Percentiles rank a stretch among this genome's conserved stretches.
Evolutionary conservation across 2,888 invertebrate genomes (phyloP).

Genomic region (Tupiocoris notatus): DNA sequence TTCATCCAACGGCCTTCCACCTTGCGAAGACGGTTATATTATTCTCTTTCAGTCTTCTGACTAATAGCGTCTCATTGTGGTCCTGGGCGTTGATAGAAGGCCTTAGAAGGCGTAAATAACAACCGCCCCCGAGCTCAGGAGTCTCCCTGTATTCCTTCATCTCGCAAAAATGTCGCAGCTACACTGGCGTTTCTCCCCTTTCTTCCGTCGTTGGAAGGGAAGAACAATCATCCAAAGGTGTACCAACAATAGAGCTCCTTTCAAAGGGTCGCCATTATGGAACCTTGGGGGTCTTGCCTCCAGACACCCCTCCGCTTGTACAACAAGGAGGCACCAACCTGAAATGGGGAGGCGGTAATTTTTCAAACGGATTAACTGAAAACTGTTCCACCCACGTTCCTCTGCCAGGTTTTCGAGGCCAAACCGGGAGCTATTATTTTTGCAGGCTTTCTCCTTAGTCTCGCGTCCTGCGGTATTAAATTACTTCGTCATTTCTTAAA

Average conservation of each 20-base stretch:
- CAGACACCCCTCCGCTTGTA: background rate
- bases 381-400: conserved; percentile 23
- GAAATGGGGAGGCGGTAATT: conserved; percentile 16
- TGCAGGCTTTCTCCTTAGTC: conserved; percentile 28
- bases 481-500: conserved; percentile 35
- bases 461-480: conserved; percentile 24
- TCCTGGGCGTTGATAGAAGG: conserved; percentile 32
- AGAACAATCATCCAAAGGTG: conserved; percentile 36
- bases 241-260: conserved; percentile 29
- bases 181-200: background rate
- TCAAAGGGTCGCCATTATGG: conserved; percentile 33
- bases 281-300: background rate
- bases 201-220: background rate
- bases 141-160: background rate
- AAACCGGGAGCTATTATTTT: conserved; percentile 28
- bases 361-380: conserved; percentile 41
- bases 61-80: conserved; percentile 37
- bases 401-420: background rate
- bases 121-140: conserved; percentile 4
- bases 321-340: background rate
- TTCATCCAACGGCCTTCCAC: background rate
- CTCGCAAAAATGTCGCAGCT: conserved; percentile 21
- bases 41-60: background rate
- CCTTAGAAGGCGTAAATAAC: conserved; percentile 30
- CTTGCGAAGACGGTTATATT: background rate